Base-by-base conservation (phyloP, 2,113 vertebrate species). In the Gobiocypris rarus region DNA sequence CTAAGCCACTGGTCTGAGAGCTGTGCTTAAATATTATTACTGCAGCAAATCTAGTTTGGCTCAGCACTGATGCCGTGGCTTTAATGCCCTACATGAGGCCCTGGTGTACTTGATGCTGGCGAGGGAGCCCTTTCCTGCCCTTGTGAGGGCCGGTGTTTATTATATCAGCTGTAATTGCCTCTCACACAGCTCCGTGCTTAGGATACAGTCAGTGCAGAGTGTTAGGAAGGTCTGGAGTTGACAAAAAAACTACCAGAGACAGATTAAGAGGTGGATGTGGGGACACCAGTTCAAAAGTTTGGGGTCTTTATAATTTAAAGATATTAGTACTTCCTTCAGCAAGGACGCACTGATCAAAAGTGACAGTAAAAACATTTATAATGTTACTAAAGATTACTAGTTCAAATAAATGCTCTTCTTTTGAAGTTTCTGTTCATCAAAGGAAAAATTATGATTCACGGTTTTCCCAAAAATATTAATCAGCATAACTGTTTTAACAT, bases 1-100 rank as follows among this genome's bases (percentile, higher is more conserved):
- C 83, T 84, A 74, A 81, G 43, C 84, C 61, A 79, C 73, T 75
- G 69, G 63, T 75, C 74, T 79, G 67, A 65, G 75, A 65, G 75
- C 80, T 85, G 54, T 63, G 76, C 82, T 84, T 87, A 83, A 88
- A 88, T 86, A 84, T 89, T 86, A 87, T 88, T 87, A 88, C 82
- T 79, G 71, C 75, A 22, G 84, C 61, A 83, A 84, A 87, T 88
- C 74, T 86, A 83, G 86, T 76, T 83, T 83, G 50, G 34, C 78
- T 78, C 19, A 74, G 83, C n/a, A 63, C 81, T 83, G 56, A 85
- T 70, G 48, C 71, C 82, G 48, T 75, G 24, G 80, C 81, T 86
- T 87, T 87, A 84, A 84, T 88, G 84, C 84, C 84, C 85, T 82
- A 82, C 84, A 82, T 58, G 45, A 28, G 76, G 82, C 63, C 69